Evolutionary conservation across 2,797 vertebrate genomes (phyloP).

Genomic region (Limosa lapponica): DNA sequence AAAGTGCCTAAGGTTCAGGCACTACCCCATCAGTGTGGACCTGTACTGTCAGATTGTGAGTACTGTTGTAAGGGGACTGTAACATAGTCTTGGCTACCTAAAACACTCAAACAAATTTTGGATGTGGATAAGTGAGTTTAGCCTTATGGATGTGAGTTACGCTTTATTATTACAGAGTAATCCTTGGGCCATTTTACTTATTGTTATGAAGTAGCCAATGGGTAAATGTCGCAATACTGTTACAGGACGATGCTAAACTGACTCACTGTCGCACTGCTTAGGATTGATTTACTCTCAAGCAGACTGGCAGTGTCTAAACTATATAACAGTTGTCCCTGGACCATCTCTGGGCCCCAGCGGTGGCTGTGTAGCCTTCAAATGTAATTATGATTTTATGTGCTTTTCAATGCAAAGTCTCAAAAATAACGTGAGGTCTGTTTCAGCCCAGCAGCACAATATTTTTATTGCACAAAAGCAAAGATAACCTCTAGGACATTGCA

Average conservation of each 20-base stretch:
- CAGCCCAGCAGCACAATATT: background rate
- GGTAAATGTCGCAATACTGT: no score
- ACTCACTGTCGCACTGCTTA: background rate
- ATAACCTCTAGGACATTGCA: background rate
- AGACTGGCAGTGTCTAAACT: background rate
- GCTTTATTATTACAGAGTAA: background rate
- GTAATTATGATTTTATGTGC: background rate
- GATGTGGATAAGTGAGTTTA: background rate
- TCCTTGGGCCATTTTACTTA: background rate
- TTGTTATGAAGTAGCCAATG: background rate
- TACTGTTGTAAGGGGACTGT: background rate
- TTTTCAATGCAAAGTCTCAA: background rate
- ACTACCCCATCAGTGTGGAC: background rate
- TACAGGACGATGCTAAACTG: background rate
- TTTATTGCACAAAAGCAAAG: background rate
- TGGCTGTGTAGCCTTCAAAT: background rate
- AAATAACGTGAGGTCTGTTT: background rate
- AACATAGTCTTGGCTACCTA: background rate
- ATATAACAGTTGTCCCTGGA: background rate
- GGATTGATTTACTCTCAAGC: background rate
- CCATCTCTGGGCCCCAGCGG: background rate
- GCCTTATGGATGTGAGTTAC: background rate
- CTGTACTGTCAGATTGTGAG: fast-evolving
- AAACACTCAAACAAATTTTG: background rate
- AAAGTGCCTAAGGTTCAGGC: background rate